These are phyloP conservation scores for Tuberolachnus salignus DNA, from an alignment of 2,888 invertebrate genomes.

Conservation along the genomic window DNA sequence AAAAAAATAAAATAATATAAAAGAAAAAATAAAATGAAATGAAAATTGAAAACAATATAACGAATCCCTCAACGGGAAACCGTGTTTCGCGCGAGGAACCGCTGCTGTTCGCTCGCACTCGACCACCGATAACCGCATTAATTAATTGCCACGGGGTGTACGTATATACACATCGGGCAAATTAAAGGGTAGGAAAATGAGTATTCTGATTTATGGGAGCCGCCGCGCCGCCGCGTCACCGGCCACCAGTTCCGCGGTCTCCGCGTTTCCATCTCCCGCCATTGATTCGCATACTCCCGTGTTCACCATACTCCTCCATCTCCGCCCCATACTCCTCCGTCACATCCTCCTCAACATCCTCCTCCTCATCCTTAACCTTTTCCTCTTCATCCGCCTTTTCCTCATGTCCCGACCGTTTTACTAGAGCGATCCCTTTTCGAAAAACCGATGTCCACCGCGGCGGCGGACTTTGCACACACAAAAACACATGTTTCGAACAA, in stretches of 20 bases:
- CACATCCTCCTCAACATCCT: neutral
- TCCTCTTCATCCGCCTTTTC: neutral
- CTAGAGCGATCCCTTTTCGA: conserved; percentile 48
- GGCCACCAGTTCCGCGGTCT: conserved; percentile 8
- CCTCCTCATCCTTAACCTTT: too few relatives aligned
- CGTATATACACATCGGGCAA: conserved; percentile 33
- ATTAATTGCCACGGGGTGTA: conserved; percentile 39
- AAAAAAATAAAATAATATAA: too few relatives aligned
- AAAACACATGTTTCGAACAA: conserved; percentile 53
- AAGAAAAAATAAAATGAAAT: too few relatives aligned
- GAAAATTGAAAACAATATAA: too few relatives aligned
- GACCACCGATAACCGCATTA: conserved; percentile 52
- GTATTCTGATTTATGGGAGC: conserved; percentile 53
- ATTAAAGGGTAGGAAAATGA: conserved; percentile 55
- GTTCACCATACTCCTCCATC: too few relatives aligned
- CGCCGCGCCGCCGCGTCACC: neutral
- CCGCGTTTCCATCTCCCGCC: neutral
- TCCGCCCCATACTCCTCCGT: too few relatives aligned
- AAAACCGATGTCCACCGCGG: conserved; percentile 47
- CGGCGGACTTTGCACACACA: conserved; percentile 41
- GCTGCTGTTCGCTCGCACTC: conserved; percentile 22
- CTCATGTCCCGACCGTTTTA: conserved; percentile 9
- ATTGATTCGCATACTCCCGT: neutral
- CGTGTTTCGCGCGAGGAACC: neutral
- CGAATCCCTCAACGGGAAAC: conserved; percentile 26